phyloP scores from a whole-genome alignment of 2,113 vertebrate genomes.

The Bubalus kerabau region DNA sequence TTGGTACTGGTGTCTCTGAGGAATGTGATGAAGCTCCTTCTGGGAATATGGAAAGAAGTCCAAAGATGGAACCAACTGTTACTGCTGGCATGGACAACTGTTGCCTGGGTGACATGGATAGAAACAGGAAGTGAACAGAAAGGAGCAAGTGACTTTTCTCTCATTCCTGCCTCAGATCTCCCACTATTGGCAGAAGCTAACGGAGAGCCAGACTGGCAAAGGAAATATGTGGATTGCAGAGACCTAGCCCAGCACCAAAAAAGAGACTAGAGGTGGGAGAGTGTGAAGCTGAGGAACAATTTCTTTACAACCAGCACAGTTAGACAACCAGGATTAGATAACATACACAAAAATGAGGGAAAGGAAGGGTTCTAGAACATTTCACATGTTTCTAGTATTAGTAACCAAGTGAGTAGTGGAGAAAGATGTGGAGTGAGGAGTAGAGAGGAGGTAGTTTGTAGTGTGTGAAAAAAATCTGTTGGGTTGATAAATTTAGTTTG shows the following conservation, averaged over 20 bases:
- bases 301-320: background rate
- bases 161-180: slow-evolving; percentile 12
- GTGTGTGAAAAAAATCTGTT: background rate
- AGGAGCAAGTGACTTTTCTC: background rate
- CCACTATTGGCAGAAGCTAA: background rate
- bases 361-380: background rate
- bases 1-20: background rate
- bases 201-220: background rate
- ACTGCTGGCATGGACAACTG: background rate
- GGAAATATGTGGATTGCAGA: background rate
- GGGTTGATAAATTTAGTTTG: background rate
- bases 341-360: background rate
- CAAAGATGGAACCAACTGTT: background rate
- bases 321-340: background rate
- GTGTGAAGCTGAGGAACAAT: background rate
- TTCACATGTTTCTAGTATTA: background rate
- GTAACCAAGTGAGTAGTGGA: background rate
- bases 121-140: slow-evolving; percentile 35
- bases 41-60: background rate
- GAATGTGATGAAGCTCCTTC: background rate
- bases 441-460: background rate
- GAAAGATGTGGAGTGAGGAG: background rate
- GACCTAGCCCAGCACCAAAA: background rate
- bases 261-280: background rate
- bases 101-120: background rate